Base-by-base conservation (phyloP, 2,888 invertebrate species). In the Drosophila planitibia region DNA sequence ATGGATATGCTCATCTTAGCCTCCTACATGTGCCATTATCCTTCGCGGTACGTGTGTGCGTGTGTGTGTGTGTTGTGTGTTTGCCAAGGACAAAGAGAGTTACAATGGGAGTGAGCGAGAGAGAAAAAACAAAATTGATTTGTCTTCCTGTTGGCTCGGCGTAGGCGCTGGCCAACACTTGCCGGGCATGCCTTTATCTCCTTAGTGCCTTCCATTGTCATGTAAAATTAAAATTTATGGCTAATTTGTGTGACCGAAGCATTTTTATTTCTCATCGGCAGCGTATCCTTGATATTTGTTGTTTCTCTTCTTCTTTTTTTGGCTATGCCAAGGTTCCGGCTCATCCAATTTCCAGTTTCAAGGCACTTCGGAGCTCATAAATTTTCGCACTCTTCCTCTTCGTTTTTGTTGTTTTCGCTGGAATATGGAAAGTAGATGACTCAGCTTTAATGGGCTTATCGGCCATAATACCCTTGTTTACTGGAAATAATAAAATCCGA, bases 201-300 rank as follows among this genome's bases (percentile, higher is more conserved):
- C 74, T 68, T 68, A 33, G 19, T 47, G 53, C 54, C 69, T 41
- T 51, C 54, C 7, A 85, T 81, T 88, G 87, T 89, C 85, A 89
- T 87, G 87, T 87, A 87, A 89, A 87, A 87, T 88, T 89, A 87
- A 87, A 89, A 87, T 87, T 89, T 89, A 87, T 89, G 89, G 85
- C 89, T 87, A 87, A 89, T 89, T 87, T 89, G 75, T 85, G 89
- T 87, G 88, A 74, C 76, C 80, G 61, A 59, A 80, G 33, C 53
- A 33, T 53, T 54, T 49, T 60, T 57, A n/a, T 58, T 39, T 52
- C 35, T 2, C 35, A 5, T 35, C 35, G 16, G 35, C 35, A 16
- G 16, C 58, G 51, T 22, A n/a, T 78, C 65, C 61, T 47, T 39
- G 47, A 57, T 62, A 49, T 73, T 63, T 71, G 35, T 55, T 52